Percentiles rank a stretch among this genome's conserved stretches.
Evolutionary conservation across 2,888 invertebrate genomes (phyloP).

Genomic region (Campaea margaritaria): DNA sequence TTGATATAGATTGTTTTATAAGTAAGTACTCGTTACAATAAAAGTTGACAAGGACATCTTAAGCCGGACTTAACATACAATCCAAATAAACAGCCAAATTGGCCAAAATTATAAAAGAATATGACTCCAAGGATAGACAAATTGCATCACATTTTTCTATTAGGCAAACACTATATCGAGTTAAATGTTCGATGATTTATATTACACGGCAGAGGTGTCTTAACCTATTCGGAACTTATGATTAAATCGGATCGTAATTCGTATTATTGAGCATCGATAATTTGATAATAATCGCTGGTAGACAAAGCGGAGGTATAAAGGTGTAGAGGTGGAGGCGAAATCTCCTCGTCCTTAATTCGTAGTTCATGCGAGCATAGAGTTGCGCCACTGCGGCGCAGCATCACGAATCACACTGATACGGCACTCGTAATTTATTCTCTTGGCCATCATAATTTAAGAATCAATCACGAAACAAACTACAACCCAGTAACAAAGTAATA

Average conservation of each 20-base stretch:
- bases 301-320: constrained; percentile 33
- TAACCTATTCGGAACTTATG: constrained; percentile 20
- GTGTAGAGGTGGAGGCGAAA: constrained; percentile 45
- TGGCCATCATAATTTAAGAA: constrained; percentile 31
- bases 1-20: too few relatives aligned
- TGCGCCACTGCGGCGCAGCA: constrained; percentile 53
- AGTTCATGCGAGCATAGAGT: constrained; percentile 59
- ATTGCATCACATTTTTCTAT: constrained; percentile 8
- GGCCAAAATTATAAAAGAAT: neutral
- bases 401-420: constrained; percentile 54
- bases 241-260: constrained; percentile 39
- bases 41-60: neutral
- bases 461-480: constrained; percentile 24
- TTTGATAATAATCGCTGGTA: constrained; percentile 38
- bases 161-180: constrained; percentile 3
- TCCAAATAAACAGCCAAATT: neutral
- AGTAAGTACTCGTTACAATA: neutral
- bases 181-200: constrained; percentile 10
- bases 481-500: too few relatives aligned
- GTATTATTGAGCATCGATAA: constrained; percentile 43
- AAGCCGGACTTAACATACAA: constrained; percentile 3
- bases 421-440: constrained; percentile 29
- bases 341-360: constrained; percentile 70
- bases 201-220: neutral
- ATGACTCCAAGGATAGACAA: constrained; percentile 6